Evolutionary conservation across 2,888 invertebrate species (phyloP).

Genomic region (Phortica okadai): DNA sequence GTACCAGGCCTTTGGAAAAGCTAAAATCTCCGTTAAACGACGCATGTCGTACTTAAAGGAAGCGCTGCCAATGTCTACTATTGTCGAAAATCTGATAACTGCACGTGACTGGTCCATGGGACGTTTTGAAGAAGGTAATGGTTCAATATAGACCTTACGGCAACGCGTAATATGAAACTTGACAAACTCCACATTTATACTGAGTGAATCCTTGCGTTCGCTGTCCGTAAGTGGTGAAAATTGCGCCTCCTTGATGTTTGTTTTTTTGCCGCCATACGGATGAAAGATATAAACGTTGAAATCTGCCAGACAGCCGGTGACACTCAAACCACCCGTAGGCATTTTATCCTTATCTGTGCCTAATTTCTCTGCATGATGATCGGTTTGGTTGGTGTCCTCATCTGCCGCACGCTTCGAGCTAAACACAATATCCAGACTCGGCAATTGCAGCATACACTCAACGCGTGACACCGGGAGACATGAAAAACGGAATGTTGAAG

Average conservation of each 20-base stretch:
- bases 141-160: conserved; percentile 89
- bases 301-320: conserved; percentile 96
- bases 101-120: conserved; percentile 85
- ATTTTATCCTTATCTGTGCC: conserved; percentile 66
- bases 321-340: conserved; percentile 79
- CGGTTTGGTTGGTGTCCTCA: conserved; percentile 74
- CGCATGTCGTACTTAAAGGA: conserved; percentile 99
- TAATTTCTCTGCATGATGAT: conserved; percentile 47
- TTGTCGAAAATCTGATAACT: conserved; percentile 94
- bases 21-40: conserved; percentile 95
- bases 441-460: conserved; percentile 96
- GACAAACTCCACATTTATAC: conserved; percentile 97
- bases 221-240: conserved; percentile 92
- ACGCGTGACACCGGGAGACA: conserved; percentile 96
- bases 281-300: conserved; percentile 99
- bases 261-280: conserved; percentile 95
- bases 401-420: conserved; percentile 93
- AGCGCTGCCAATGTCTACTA: conserved; percentile 96
- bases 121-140: conserved; percentile 70
- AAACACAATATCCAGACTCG: conserved; percentile 97
- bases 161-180: conserved; percentile 96
- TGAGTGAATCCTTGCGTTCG: conserved; percentile 95
- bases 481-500: conserved; percentile 96
- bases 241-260: conserved; percentile 86
- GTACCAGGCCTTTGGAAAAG: conserved; percentile 99